A percentile compares a stretch with the other conserved stretches of the same genome.
These are phyloP conservation scores for Erpobdella octoculata DNA, from an alignment of 2,888 invertebrate species.

Conservation along the genomic window DNA sequence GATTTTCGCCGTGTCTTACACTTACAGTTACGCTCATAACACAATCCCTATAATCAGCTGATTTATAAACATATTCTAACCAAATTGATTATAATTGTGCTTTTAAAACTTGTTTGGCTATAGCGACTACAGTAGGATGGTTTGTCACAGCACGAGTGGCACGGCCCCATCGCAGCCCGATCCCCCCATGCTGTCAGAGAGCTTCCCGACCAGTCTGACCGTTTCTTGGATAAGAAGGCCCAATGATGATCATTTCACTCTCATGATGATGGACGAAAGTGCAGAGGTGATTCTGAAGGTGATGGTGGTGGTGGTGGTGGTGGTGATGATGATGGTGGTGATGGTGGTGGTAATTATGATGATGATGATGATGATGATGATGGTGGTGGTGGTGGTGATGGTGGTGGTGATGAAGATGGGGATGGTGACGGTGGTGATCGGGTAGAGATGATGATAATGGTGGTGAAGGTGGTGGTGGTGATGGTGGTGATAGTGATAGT, in stretches of 20 bases:
- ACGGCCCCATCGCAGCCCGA: conserved; percentile 71
- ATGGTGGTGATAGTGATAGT: too few relatives aligned
- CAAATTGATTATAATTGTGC: too few relatives aligned
- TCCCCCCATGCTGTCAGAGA: conserved; percentile 65
- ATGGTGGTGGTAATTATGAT: not conserved
- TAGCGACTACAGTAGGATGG: not conserved
- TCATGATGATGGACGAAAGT: conserved; percentile 69
- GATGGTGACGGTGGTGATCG: too few relatives aligned
- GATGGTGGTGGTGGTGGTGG: not conserved
- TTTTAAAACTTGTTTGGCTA: too few relatives aligned
- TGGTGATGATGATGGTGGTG: not conserved
- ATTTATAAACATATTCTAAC: too few relatives aligned
- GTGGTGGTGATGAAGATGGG: too few relatives aligned
- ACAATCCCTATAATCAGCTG: too few relatives aligned
- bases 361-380: conserved; percentile 2
- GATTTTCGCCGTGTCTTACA: too few relatives aligned
- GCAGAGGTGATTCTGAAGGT: not conserved
- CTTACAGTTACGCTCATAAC: not conserved
- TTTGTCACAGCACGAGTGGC: conserved; percentile 62
- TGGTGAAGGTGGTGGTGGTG: too few relatives aligned
- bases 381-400: too few relatives aligned
- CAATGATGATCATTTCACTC: conserved; percentile 70
- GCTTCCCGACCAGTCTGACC: conserved; percentile 61
- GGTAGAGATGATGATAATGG: too few relatives aligned
- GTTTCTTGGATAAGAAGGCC: conserved; percentile 69